Evolutionary conservation across 2,113 vertebrate genomes (phyloP).

Genomic region (Dicentrarchus labrax): DNA sequence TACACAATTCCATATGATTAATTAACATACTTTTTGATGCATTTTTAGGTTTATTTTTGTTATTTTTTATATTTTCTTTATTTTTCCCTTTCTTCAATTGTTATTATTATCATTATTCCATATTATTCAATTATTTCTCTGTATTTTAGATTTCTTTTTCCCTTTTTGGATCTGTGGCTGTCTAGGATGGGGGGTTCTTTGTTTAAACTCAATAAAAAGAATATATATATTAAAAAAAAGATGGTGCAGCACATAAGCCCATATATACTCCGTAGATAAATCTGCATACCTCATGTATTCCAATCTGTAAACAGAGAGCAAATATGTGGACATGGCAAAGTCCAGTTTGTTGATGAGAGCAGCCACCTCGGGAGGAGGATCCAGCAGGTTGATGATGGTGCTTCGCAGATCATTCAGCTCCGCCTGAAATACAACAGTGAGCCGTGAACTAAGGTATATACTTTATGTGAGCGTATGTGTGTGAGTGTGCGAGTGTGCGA

Average conservation of each 20-base stretch:
- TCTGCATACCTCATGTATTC: conserved; percentile 94
- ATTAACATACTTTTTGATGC: too few relatives aligned
- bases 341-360: conserved; percentile 97
- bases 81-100: too few relatives aligned
- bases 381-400: conserved; percentile 96
- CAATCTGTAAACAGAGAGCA: conserved; percentile 97
- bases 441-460: not conserved
- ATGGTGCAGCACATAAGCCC: not conserved
- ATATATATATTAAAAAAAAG: not conserved
- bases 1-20: too few relatives aligned
- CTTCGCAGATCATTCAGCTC: conserved; percentile 95
- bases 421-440: conserved; percentile 80
- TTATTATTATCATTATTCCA: too few relatives aligned
- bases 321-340: conserved; percentile 98
- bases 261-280: not conserved
- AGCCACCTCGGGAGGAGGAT: conserved; percentile 94
- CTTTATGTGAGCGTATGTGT: not conserved
- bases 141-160: too few relatives aligned
- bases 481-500: not conserved
- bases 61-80: too few relatives aligned
- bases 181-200: too few relatives aligned
- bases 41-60: too few relatives aligned
- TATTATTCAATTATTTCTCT: too few relatives aligned
- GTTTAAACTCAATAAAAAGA: too few relatives aligned
- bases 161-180: too few relatives aligned